Evolutionary conservation across 2,797 vertebrate genomes (phyloP).

Genomic region (Labroides dimidiatus): DNA sequence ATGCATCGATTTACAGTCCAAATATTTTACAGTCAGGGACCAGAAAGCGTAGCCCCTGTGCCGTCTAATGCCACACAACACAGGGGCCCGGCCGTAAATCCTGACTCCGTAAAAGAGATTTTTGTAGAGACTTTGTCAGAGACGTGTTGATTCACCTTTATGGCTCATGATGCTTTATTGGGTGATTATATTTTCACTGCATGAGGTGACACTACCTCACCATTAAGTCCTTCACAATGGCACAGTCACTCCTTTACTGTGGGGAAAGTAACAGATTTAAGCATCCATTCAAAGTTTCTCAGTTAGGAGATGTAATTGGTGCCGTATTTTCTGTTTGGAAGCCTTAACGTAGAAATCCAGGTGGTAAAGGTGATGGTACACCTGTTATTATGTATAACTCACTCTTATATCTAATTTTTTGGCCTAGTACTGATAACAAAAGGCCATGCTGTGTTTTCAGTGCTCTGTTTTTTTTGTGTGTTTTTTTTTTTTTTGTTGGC

Average conservation of each 20-base stretch:
- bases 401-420: too few relatives aligned
- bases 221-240: slow-evolving; percentile 5
- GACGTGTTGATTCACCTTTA: slow-evolving; percentile 48
- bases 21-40: slow-evolving; percentile 30
- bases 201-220: slow-evolving; percentile 18
- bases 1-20: slow-evolving; percentile 19
- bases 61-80: slow-evolving; percentile 5
- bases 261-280: neutral
- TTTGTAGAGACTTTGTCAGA: slow-evolving; percentile 31
- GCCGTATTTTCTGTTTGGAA: too few relatives aligned
- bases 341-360: too few relatives aligned
- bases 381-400: too few relatives aligned
- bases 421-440: too few relatives aligned
- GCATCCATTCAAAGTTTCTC: slow-evolving; percentile 1
- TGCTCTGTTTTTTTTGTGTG: too few relatives aligned
- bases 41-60: slow-evolving; percentile 8
- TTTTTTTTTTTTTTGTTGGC: too few relatives aligned
- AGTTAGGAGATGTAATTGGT: neutral
- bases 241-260: neutral
- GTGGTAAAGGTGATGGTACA: too few relatives aligned
- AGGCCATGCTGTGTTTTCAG: too few relatives aligned
- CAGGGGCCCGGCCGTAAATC: slow-evolving; percentile 20
- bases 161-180: slow-evolving; percentile 40
- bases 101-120: slow-evolving; percentile 17
- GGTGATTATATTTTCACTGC: slow-evolving; percentile 47